Evolutionary conservation across 2,113 vertebrate genomes (phyloP), one percentile per base, ranked within the genome.

Genomic region (Pipra filicauda): DNA sequence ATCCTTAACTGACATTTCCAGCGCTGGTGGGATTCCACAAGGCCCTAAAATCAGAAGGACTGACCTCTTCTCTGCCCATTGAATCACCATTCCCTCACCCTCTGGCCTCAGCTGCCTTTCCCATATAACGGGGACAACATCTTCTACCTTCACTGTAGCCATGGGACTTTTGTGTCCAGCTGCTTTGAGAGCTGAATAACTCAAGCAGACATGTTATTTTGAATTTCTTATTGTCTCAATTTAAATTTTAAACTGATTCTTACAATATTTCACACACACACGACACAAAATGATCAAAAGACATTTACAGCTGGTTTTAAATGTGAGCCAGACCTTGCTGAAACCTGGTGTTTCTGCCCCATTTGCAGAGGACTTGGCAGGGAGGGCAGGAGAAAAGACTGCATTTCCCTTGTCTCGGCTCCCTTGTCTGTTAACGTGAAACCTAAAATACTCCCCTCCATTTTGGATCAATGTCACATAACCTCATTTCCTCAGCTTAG

Each of bases 401-500:
- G 74, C 91, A 73, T 88, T 91, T 84, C 88, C 91, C 90, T 88
- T 71, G 78, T 81, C 93, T 94, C 10, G 1, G 44, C 43, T 91
- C 85, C 85, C 95, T 88, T 81, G 92, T 85, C 90, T 94, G 89
- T 91, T 96, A 88, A 80, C 39, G 44, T 37, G 77, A 92, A 96
- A 97, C 92, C 89, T 74, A 73, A 97, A 97, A 92, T 94, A 88
- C 89, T 95, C 95, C 94, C 96, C 94, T 95, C 96, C 94, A 96
- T 96, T 95, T 95, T 97, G 96, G 93, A 97, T 97, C 97, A 97
- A 96, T 97, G 93, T 97, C 96, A 96, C 92, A 97, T 97, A 96
- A 97, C 97, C 97, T 97, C 97, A 97, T 97, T 97, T 97, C 96
- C 97, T 97, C 96, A 95, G 96, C 96, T 97, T 97, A 95, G 95